Evolutionary conservation across 2,888 invertebrate genomes (phyloP).

Genomic region (Nymphalis polychloros): DNA sequence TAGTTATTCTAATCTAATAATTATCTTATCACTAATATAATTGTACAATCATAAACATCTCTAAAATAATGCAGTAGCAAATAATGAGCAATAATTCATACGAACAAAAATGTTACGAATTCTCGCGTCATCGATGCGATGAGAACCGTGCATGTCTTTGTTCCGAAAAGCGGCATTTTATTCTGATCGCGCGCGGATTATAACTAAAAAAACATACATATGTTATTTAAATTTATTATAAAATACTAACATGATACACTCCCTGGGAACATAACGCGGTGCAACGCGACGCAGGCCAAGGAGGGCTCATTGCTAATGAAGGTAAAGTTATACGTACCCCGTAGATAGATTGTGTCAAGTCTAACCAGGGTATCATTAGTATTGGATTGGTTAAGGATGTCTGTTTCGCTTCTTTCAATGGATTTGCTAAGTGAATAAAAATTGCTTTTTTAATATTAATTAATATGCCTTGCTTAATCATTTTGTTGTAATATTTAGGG

Average conservation of each 20-base stretch:
- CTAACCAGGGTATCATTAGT: not conserved
- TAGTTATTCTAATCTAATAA: too few species aligned
- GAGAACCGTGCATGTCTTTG: too few species aligned
- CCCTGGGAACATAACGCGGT: constrained; percentile 60
- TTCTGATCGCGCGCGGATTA: too few species aligned
- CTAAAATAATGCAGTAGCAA: too few species aligned
- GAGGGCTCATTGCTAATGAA: constrained; percentile 79
- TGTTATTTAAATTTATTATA: constrained; percentile 31
- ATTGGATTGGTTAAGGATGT: constrained; percentile 4
- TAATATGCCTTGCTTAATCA: not conserved
- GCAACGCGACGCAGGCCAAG: constrained; percentile 56
- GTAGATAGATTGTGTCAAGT: constrained; percentile 8
- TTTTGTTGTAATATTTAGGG: too few species aligned
- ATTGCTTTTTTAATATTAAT: not conserved
- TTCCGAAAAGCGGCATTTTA: too few species aligned
- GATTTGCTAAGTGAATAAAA: not conserved
- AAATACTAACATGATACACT: constrained; percentile 63
- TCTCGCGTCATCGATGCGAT: too few species aligned
- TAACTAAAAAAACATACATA: too few species aligned
- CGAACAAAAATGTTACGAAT: too few species aligned
- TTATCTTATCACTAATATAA: too few species aligned
- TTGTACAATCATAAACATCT: too few species aligned
- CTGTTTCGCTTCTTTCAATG: not conserved
- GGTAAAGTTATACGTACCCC: constrained; percentile 55
- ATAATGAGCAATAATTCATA: too few species aligned